Evolutionary conservation across 1,140 invertebrate species (phyloP).

Genomic region (Gryllus bimaculatus): DNA sequence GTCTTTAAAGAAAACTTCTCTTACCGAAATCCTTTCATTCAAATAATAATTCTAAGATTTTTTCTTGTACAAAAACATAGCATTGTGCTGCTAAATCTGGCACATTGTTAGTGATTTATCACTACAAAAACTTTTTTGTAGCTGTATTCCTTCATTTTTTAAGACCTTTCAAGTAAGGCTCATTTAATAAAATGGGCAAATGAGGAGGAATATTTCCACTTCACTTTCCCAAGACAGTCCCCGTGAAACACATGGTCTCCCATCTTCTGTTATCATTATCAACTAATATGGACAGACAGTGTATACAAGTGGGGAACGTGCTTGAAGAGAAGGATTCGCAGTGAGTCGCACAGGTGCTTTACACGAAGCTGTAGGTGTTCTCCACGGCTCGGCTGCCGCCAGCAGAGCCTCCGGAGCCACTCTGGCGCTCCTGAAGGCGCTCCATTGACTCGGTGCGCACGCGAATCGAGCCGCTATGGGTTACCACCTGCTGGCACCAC

Average conservation of each 20-base stretch:
- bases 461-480: constrained; percentile 56
- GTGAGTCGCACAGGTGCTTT: constrained; percentile 26
- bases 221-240: not conserved
- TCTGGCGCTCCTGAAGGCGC: constrained; percentile 45
- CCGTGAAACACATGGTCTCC: not conserved
- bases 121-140: too few species aligned
- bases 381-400: constrained; percentile 54
- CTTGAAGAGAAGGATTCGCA: not conserved
- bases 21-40: too few species aligned
- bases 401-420: constrained; percentile 30
- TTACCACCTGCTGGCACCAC: constrained; percentile 35
- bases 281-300: not conserved
- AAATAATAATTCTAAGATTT: too few species aligned
- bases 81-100: too few species aligned
- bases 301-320: not conserved
- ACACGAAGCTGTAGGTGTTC: constrained; percentile 66
- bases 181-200: not conserved
- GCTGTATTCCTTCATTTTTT: too few species aligned
- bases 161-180: not conserved
- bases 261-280: too few species aligned
- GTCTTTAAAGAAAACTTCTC: too few species aligned
- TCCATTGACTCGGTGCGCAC: constrained; percentile 56
- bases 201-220: not conserved
- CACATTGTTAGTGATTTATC: too few species aligned
- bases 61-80: too few species aligned